Base-by-base conservation (phyloP, 2,888 invertebrate species). In the Steinernema carpocapsae region DNA sequence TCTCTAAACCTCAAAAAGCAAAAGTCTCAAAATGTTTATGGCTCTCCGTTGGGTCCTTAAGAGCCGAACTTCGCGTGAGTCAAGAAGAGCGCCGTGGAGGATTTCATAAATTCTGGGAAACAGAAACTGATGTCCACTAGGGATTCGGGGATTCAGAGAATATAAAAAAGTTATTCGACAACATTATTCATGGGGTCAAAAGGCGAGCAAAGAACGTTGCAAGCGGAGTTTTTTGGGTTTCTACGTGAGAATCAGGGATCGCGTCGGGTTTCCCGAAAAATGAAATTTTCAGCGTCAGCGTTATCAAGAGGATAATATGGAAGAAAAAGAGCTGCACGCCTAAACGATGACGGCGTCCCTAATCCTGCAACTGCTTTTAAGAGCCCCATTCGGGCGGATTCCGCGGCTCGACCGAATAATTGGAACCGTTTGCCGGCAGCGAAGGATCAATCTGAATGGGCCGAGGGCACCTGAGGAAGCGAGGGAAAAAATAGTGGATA, bases 301-400 rank as follows among this genome's bases (percentile, higher is more conserved):
- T 19, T 4, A 48, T 48, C 48, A 48, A 19, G 19, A 48, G 48
- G 48, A 7, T 37, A 17, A 48, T 48, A 14, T 4, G 48, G 48
- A 48, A 48, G 48, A 19, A n/a, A n/a, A n/a, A 37, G 48, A 48
- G 17, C n/a, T 48, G 48, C 48, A 48, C 37, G 37, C 37, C 10
- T 10, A 37, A 37, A 37, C 37, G 4, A 37, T 10, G 37, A 37
- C 37, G 37, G 3, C 37, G 37, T 17, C 48, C 48, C 32, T 64
- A 32, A 64, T 64, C 32, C 64, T 64, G 29, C 64, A 64, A 26
- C 26, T 26, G 64, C 64, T 4, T 32, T 64, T 64, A 64, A 64
- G 64, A 29, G 32, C 17, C 32, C 64, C 32, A 32, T 32, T 64
- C 17, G 19, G 19, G 32, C 14, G 48, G 48, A 48, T 48, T 37